Evolutionary conservation across 1,140 invertebrate species (phyloP), one percentile per base, ranked within the genome.

Genomic region (Calycopis cecrops): DNA sequence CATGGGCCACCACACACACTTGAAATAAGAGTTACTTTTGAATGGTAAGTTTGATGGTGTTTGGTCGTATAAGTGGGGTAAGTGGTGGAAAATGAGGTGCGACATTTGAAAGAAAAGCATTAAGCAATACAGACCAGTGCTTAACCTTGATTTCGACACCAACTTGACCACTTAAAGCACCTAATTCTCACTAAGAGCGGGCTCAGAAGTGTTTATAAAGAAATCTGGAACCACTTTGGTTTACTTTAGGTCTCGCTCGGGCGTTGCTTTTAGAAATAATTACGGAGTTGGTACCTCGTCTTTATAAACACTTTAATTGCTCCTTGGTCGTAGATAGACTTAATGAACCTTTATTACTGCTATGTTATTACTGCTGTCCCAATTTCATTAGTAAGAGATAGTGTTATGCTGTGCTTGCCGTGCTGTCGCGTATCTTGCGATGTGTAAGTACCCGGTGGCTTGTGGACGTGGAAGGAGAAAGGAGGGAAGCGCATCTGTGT

Each of bases 81-180:
- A 80, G 65, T 74, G 73, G 68, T 60, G 63, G 65, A 77, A 75
- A 79, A 79, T 76, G 67, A 77, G 69, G 68, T n/a, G n/a, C n/a
- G n/a, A 17, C 12, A 44, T 44, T 44, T 44, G 63, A 63, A 35
- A 56, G 52, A 60, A 53, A 63, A 67, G 65, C 68, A 65, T 65
- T 54, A 57, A 54, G 60, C 66, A 70, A 78, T 76, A 76, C 73
- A 75, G 62, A 59, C 56, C 64, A 59, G 28, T 65, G 68, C 69
- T 78, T 76, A 75, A 78, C 75, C 75, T 62, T 71, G 71, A 73
- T 76, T 73, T 69, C 55, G 56, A 40, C 48, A 60, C 65, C 52
- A 55, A 49, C 62, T 53, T 59, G 63, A 57, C 68, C 64, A 66
- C 58, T 63, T 65, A 63, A 60, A 62, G 57, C 54, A 56, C 14